These are phyloP conservation scores for Xiphophorus hellerii DNA, from an alignment of 2,113 vertebrate genomes.

Conservation along the genomic window DNA sequence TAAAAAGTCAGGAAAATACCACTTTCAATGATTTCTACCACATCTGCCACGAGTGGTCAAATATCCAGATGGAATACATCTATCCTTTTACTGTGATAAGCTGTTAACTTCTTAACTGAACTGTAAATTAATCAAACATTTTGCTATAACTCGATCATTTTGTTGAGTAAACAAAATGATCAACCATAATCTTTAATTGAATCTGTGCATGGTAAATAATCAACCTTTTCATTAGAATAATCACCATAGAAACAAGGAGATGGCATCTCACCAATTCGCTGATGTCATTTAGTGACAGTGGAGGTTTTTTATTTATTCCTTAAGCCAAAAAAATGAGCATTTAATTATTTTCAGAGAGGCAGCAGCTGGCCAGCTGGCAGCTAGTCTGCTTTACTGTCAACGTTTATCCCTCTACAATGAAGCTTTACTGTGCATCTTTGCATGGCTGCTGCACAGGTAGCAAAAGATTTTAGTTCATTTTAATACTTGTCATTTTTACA, in stretches of 20 bases:
- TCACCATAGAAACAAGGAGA: constrained; percentile 28
- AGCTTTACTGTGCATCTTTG: constrained; percentile 25
- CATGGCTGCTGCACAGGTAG: not conserved
- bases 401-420: constrained; percentile 13
- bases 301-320: not conserved
- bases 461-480: not conserved
- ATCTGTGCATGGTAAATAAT: not conserved
- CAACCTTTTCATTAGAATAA: not conserved
- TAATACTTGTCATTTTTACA: constrained; percentile 3
- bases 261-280: not conserved
- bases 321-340: constrained; percentile 1
- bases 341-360: not conserved
- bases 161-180: not conserved
- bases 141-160: not conserved
- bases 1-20: not conserved
- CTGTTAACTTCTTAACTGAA: not conserved
- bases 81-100: not conserved
- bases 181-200: not conserved
- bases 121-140: not conserved
- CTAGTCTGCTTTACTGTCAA: constrained; percentile 26
- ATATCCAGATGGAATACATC: not conserved
- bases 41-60: too few species aligned
- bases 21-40: not conserved
- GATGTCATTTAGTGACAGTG: not conserved
- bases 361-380: constrained; percentile 32